Conservation (phyloP, 1,140 invertebrate species). For the Mylabris phalerata region DNA sequence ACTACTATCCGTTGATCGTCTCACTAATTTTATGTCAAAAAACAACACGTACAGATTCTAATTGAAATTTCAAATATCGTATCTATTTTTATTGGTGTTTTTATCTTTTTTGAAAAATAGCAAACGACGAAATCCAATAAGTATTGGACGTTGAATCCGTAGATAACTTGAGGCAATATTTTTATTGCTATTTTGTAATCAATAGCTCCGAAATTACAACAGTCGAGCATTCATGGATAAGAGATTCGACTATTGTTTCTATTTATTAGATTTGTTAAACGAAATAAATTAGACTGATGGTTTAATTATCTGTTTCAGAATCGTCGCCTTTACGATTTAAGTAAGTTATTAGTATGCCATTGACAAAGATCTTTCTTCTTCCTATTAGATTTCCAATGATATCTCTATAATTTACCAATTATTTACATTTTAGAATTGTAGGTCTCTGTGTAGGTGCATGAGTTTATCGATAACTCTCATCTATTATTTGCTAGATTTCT, state of each 20-base stretch:
- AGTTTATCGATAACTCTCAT: neutral
- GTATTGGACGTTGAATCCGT: too few species aligned
- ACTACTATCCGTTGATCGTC: too few species aligned
- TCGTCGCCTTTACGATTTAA: slow-evolving; percentile 21
- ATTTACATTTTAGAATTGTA: neutral
- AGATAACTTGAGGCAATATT: too few species aligned
- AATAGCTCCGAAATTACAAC: neutral
- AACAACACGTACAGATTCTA: too few species aligned
- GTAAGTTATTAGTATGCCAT: slow-evolving; percentile 12
- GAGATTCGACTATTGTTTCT: neutral
- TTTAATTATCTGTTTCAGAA: slow-evolving; percentile 22
- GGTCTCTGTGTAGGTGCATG: neutral
- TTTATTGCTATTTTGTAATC: neutral
- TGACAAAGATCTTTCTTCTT: neutral
- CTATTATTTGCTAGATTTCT: neutral
- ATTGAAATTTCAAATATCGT: too few species aligned
- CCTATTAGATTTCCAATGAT: neutral
- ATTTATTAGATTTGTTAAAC: neutral
- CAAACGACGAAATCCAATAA: too few species aligned
- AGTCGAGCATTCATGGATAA: neutral
- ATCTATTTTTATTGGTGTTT: too few species aligned
- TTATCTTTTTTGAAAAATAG: too few species aligned
- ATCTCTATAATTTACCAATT: neutral
- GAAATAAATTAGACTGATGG: neutral
- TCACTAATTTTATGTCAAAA: too few species aligned